Percentiles rank a stretch among this genome's conserved stretches.
Evolutionary conservation across 2,113 vertebrate species (phyloP).

Genomic region (Toxostoma redivivum): DNA sequence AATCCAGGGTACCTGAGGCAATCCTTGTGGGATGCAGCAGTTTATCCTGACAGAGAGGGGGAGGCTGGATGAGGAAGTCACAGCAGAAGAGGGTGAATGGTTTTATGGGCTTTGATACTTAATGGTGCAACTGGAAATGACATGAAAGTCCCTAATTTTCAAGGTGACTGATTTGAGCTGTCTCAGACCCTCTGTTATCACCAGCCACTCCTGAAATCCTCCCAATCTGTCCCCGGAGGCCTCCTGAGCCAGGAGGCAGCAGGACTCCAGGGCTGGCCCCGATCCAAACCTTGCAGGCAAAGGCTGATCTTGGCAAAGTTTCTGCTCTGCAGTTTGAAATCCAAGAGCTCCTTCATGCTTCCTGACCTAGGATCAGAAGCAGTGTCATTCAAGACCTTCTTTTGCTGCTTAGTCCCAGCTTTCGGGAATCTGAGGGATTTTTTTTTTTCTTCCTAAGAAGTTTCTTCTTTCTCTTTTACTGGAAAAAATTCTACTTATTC

Average conservation of each 20-base stretch:
- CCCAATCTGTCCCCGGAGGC: not conserved
- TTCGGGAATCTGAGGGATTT: not conserved
- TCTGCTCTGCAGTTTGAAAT: not conserved
- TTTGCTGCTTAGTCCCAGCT: not conserved
- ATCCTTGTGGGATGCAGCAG: not conserved
- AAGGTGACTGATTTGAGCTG: slow-evolving; percentile 29
- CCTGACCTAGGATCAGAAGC: not conserved
- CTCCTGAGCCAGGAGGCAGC: not conserved
- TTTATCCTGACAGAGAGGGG: not conserved
- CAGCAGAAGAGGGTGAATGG: not conserved
- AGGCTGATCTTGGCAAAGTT: slow-evolving; percentile 19
- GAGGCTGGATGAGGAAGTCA: not conserved
- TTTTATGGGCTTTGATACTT: slow-evolving; percentile 25
- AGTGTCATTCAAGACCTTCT: not conserved
- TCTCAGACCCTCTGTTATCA: not conserved
- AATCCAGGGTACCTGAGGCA: not conserved
- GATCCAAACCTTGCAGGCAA: not conserved
- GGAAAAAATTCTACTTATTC: not conserved
- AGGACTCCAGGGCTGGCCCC: not conserved
- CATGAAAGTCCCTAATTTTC: not conserved
- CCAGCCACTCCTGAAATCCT: not conserved
- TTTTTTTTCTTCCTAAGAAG: not conserved
- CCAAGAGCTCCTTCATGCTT: slow-evolving; percentile 24
- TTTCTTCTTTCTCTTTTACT: not conserved
- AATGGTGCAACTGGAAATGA: slow-evolving; percentile 15